phyloP scores from a whole-genome alignment of 2,888 invertebrate genomes.

The Zhuqinia jingwanae region DNA sequence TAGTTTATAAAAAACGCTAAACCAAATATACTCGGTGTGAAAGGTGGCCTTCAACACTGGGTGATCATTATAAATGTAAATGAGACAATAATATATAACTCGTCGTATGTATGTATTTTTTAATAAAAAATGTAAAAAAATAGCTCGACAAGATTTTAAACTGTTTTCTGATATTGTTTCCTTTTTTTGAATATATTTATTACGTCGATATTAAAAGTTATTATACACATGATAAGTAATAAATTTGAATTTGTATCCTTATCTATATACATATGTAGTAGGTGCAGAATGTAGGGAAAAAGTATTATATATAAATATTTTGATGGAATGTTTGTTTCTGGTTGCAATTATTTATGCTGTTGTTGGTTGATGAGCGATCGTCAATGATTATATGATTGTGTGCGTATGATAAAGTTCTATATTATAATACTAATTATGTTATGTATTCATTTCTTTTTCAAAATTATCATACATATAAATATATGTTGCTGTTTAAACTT shows the following conservation, averaged over 20 bases:
- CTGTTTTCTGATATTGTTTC: slow-evolving; percentile 40
- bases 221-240: slow-evolving; percentile 24
- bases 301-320: slow-evolving; percentile 46
- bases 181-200: slow-evolving; percentile 33
- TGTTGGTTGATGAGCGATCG: neutral
- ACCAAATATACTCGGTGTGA: slow-evolving; percentile 69
- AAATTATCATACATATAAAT: too few species aligned
- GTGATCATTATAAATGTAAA: neutral
- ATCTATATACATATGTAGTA: neutral
- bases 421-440: too few species aligned
- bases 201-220: slow-evolving; percentile 26
- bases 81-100: neutral
- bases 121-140: neutral
- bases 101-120: neutral
- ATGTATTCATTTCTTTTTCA: too few species aligned
- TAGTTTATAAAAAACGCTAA: neutral
- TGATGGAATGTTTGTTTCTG: slow-evolving; percentile 15
- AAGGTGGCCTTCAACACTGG: neutral
- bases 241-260: slow-evolving; percentile 13
- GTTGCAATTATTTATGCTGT: neutral
- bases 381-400: too few species aligned
- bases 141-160: neutral
- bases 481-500: too few species aligned
- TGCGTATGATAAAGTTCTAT: too few species aligned
- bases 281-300: slow-evolving; percentile 15